Conservation (phyloP, 2,888 invertebrate species). For the Agonopterix alstromeriana region DNA sequence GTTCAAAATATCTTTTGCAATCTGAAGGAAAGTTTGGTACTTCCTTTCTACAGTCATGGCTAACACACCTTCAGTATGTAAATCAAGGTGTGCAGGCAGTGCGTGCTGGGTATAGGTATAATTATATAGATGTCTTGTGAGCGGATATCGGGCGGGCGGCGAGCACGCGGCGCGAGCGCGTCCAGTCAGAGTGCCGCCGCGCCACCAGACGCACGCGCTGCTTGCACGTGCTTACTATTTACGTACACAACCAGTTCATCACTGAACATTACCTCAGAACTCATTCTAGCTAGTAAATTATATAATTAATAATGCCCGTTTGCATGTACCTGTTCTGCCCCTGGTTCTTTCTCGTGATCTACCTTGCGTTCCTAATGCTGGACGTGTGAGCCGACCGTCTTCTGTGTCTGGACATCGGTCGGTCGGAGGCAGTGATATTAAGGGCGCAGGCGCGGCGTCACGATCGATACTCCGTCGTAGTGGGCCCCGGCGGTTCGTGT, state of each 20-base stretch:
- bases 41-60: conserved; percentile 14
- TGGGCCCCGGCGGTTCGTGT: conserved; percentile 26
- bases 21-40: conserved; percentile 5
- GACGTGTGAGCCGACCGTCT: conserved; percentile 66
- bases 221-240: conserved; percentile 44
- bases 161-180: conserved; percentile 66
- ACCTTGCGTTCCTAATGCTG: conserved; percentile 80
- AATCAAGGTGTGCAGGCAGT: conserved; percentile 62
- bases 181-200: conserved; percentile 77
- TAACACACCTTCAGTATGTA: conserved; percentile 42
- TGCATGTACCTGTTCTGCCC: conserved; percentile 81
- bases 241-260: conserved; percentile 42
- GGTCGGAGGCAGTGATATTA: conserved; percentile 14
- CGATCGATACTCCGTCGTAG: conserved; percentile 50
- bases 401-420: conserved; percentile 26
- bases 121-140: conserved; percentile 54
- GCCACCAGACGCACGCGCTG: conserved; percentile 70
- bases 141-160: conserved; percentile 65
- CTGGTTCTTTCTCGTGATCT: conserved; percentile 81
- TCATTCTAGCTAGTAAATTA: conserved; percentile 20
- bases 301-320: conserved; percentile 64
- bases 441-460: conserved; percentile 62
- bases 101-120: conserved; percentile 29
- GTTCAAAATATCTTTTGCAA: not conserved
- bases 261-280: conserved; percentile 45